Evolutionary conservation across 2,113 vertebrate genomes (phyloP).

Genomic region (Noturus placidus): DNA sequence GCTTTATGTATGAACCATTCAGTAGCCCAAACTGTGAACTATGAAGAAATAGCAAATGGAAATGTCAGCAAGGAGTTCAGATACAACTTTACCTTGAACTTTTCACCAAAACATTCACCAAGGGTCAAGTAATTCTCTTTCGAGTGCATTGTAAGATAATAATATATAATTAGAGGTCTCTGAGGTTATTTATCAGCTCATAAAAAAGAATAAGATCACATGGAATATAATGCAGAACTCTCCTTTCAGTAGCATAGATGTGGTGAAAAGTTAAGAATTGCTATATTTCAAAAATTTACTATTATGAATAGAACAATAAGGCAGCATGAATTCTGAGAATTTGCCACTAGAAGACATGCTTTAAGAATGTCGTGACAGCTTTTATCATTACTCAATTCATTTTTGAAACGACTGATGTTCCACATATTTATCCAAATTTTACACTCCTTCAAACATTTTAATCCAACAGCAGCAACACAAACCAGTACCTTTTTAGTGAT

Average conservation of each 20-base stretch:
- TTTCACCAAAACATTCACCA: not conserved
- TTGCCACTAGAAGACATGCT: not conserved
- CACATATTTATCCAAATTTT: conserved; percentile 52
- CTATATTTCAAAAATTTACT: not conserved
- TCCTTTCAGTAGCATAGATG: not conserved
- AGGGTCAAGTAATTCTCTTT: not conserved
- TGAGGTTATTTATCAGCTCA: not conserved
- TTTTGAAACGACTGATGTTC: conserved; percentile 29
- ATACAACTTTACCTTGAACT: not conserved
- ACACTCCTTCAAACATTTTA: conserved; percentile 64
- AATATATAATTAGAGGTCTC: conserved; percentile 6
- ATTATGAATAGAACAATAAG: not conserved
- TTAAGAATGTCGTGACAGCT: not conserved
- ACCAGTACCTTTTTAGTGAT: conserved; percentile 69
- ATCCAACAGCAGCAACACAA: conserved; percentile 62
- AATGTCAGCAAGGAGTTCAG: not conserved
- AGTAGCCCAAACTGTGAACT: not conserved
- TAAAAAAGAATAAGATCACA: not conserved
- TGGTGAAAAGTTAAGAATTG: not conserved
- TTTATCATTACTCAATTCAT: conserved; percentile 40
- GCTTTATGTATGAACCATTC: not conserved
- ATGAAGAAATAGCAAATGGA: not conserved
- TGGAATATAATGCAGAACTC: not conserved
- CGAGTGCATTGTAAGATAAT: not conserved
- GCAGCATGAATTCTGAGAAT: not conserved